Evolutionary conservation across 2,888 invertebrate species (phyloP).

Genomic region (Cerceris ruficornis): DNA sequence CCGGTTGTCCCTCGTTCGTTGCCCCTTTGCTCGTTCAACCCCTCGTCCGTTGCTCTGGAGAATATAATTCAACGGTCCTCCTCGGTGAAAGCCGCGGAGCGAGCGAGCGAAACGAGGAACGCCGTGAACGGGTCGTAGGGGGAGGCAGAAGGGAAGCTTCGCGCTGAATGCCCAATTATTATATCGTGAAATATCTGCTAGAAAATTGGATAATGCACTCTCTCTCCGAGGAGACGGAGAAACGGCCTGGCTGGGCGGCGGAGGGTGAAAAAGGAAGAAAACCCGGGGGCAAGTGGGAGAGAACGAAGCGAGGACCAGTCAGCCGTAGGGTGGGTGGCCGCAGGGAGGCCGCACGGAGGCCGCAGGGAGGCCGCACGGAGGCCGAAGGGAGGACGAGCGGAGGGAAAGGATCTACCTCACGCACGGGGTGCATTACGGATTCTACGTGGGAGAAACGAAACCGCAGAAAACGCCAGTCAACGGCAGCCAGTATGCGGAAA

Average conservation of each 20-base stretch:
- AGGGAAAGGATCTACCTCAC: conserved; percentile 51
- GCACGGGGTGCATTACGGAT: conserved; percentile 51
- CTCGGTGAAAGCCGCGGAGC: conserved; percentile 49
- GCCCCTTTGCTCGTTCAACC: conserved; percentile 57
- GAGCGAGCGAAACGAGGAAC: conserved; percentile 6
- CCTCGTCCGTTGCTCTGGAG: conserved; percentile 71
- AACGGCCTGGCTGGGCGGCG: conserved; percentile 17
- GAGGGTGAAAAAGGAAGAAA: conserved; percentile 44
- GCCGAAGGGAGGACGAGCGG: conserved; percentile 15
- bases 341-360: conserved; percentile 17
- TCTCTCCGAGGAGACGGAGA: conserved; percentile 35
- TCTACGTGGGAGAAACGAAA: conserved; percentile 59
- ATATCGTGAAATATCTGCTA: conserved; percentile 75
- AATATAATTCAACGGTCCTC: conserved; percentile 71
- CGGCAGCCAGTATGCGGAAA: conserved; percentile 76
- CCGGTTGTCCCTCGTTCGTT: conserved; percentile 55
- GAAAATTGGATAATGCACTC: conserved; percentile 77
- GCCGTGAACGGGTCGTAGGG: background rate
- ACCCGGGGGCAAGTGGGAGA: conserved; percentile 28
- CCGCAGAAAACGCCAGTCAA: conserved; percentile 78
- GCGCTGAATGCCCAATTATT: conserved; percentile 78
- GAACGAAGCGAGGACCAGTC: conserved; percentile 47
- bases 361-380: background rate
- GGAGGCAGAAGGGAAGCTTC: conserved; percentile 45
- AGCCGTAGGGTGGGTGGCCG: conserved; percentile 39